phyloP scores from a whole-genome alignment of 2,113 vertebrate species.

The Parus major region DNA sequence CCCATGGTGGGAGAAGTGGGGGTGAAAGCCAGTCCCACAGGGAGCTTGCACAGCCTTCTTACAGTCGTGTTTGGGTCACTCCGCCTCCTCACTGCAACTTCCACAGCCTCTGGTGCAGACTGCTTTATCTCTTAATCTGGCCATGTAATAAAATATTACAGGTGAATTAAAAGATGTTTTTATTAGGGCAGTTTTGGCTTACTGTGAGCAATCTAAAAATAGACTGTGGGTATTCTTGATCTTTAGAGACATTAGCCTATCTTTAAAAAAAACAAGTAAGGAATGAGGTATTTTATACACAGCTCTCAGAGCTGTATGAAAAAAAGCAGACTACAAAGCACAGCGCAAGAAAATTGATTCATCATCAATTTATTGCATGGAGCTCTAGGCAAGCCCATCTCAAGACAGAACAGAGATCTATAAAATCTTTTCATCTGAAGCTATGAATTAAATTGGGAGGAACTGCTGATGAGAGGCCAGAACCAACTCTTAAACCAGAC shows the following conservation, averaged over 20 bases:
- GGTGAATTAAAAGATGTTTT: not conserved
- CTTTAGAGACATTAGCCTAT: conserved; percentile 4
- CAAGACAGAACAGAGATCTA: conserved; percentile 30
- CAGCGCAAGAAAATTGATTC: conserved; percentile 44
- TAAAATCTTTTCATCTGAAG: conserved; percentile 62
- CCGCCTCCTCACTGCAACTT: not conserved
- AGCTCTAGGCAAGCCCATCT: conserved; percentile 38
- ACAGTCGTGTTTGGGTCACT: accelerated
- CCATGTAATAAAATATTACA: not conserved
- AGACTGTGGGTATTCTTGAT: not conserved
- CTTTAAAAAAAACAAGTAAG: conserved; percentile 34
- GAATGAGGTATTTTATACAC: conserved; percentile 26
- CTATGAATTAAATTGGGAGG: conserved; percentile 33
- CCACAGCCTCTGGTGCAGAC: not conserved
- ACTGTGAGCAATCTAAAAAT: not conserved
- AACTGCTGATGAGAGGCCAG: conserved; percentile 7
- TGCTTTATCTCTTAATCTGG: not conserved
- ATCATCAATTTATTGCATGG: conserved; percentile 62
- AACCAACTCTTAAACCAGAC: not conserved
- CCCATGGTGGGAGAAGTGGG: accelerated
- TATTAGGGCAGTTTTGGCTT: not conserved
- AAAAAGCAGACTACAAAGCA: conserved; percentile 34
- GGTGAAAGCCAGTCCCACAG: not conserved
- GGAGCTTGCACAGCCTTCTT: not conserved
- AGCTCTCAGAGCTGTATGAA: not conserved